A percentile compares a stretch with the other conserved stretches of the same genome.
phyloP scores from a whole-genome alignment of 2,888 invertebrate genomes.

The Plebejus anna region DNA sequence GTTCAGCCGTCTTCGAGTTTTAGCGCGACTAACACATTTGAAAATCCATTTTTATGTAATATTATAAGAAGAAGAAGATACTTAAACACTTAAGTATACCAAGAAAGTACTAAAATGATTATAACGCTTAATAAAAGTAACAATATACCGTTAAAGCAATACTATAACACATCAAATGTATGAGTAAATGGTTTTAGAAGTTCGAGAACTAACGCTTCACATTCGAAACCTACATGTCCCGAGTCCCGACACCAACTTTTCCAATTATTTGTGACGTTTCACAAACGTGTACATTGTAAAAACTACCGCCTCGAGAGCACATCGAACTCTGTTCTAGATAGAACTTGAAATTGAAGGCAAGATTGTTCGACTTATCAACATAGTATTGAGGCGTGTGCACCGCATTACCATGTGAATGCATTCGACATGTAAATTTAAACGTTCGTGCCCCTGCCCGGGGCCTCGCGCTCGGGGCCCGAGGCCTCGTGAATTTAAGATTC shows the following conservation, averaged over 20 bases:
- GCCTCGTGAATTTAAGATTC: constrained; percentile 5
- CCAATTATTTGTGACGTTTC: constrained; percentile 10
- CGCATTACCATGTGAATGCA: constrained; percentile 47
- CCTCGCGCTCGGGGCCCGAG: neutral
- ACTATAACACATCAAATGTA: neutral
- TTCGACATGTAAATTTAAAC: constrained; percentile 44
- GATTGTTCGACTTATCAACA: constrained; percentile 18
- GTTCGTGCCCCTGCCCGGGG: constrained; percentile 30
- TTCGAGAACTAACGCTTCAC: neutral
- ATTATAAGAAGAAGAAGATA: too few relatives aligned
- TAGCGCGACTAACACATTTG: too few relatives aligned
- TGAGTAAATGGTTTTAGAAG: neutral
- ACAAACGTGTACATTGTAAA: constrained; percentile 12
- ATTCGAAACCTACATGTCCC: neutral
- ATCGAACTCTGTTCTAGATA: neutral
- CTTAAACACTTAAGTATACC: neutral
- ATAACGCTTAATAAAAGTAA: neutral
- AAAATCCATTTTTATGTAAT: too few relatives aligned
- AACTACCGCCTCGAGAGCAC: constrained; percentile 12
- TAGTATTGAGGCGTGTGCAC: constrained; percentile 35
- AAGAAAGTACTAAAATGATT: neutral
- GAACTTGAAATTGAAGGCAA: neutral
- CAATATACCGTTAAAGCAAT: neutral
- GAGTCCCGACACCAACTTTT: neutral
- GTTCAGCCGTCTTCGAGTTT: too few relatives aligned